Evolutionary conservation across 2,888 invertebrate genomes (phyloP), one percentile per base, ranked within the genome.

Genomic region (Pterostichus niger): DNA sequence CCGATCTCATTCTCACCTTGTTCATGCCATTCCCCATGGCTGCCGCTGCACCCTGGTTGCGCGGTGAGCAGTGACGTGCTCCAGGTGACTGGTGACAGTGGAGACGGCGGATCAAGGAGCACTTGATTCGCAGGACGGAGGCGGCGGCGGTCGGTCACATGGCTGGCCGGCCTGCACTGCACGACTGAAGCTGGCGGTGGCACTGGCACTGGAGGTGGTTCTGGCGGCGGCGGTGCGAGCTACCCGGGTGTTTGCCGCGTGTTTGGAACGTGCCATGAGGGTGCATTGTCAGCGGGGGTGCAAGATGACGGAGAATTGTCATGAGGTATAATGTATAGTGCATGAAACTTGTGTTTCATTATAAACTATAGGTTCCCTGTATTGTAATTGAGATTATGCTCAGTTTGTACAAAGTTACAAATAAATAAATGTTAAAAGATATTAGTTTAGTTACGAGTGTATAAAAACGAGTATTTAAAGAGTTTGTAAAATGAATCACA

Each of bases 21-120:
- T 81, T 81, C 81, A 81, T 81, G 40, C 81, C 81, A 81, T 81
- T 81, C 17, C 81, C 81, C 81, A 81, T 81, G 73, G 24, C 59
- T 81, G 24, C 35, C 33, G 13, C 10, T 68, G 24, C 11, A 31
- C 24, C 75, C 13, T 31, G 44, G 40, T 24, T 59, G 44, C 44
- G 13, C 24, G 44, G 59, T 61, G 61, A 31, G 15, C 75, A 31
- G 49, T 49, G 46, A 6, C 9, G 35, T 35, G 35, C 61, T n/a
- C 17, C 61, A 44, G 24, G 44, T 44, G 46, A 73, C 73, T 40
- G 44, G 40, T 10, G 59, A 24, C 24, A 24, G 24, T 3, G 24
- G 24, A 24, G 49, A 10, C n/a, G 49, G n/a, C 49, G 49, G 10
- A 40, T 52, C 52, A 52, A 52, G 52, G 52, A 13, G 52, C 52